Percentiles rank a stretch among this genome's conserved stretches.
These are phyloP conservation scores for Hippopotamus amphibius DNA, from an alignment of 2,113 vertebrate species.

Conservation along the genomic window DNA sequence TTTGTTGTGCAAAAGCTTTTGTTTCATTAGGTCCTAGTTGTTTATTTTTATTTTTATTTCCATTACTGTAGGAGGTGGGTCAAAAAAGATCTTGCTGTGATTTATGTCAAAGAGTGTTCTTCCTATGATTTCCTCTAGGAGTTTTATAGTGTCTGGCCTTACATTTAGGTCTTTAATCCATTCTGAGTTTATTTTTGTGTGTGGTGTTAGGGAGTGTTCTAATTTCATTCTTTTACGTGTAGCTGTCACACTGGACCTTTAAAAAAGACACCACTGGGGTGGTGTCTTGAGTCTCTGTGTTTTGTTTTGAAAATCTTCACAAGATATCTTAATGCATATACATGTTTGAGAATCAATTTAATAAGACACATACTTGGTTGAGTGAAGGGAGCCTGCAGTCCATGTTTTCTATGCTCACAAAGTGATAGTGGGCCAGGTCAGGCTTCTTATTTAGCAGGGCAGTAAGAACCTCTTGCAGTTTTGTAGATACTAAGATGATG, in stretches of 20 bases:
- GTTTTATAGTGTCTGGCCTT: too few relatives aligned
- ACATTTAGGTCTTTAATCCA: too few relatives aligned
- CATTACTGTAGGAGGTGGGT: too few relatives aligned
- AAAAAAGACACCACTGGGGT: neutral
- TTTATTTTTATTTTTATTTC: too few relatives aligned
- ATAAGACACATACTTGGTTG: constrained; percentile 40
- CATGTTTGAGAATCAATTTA: constrained; percentile 49
- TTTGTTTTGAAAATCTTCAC: constrained; percentile 65
- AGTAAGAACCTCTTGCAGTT: neutral
- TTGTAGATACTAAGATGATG: neutral
- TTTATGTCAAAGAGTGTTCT: too few relatives aligned
- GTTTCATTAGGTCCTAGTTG: too few relatives aligned
- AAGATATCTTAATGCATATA: constrained; percentile 34
- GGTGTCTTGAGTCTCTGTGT: neutral
- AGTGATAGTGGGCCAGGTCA: neutral
- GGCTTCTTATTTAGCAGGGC: neutral
- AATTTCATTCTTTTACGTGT: too few relatives aligned
- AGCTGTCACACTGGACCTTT: neutral
- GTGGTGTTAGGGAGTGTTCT: too few relatives aligned
- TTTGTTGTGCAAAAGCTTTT: too few relatives aligned
- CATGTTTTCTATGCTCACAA: constrained; percentile 53
- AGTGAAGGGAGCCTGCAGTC: constrained; percentile 32
- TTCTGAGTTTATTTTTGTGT: too few relatives aligned
- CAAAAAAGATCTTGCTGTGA: too few relatives aligned
- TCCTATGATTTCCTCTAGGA: too few relatives aligned